Evolutionary conservation across 2,113 vertebrate genomes (phyloP), one percentile per base, ranked within the genome.

Genomic region (Antennarius striatus): DNA sequence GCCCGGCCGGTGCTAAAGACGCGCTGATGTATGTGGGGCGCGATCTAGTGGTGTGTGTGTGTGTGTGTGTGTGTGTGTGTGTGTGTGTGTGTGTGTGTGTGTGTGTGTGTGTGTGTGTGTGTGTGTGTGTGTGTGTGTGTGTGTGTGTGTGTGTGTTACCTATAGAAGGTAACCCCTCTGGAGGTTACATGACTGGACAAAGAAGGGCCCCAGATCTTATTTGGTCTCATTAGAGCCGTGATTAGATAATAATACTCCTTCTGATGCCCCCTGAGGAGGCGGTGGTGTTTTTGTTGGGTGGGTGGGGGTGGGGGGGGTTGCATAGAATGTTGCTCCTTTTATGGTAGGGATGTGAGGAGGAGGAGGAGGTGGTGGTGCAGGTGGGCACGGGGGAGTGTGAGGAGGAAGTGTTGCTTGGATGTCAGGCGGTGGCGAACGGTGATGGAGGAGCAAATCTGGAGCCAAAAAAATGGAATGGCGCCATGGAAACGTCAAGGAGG

Each of bases 1-100:
- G 82, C 77, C 73, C 58, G 79, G 71, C 83, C 86, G 74, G 77
- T 74, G 81, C 89, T 91, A 90, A 92, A 91, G 83, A 87, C 84
- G 86, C 79, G 82, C 90, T 89, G 88, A 88, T 88, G 22, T 22
- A 2, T 22, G 22, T 22, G 57, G 80, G 73, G 77, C n/a, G n/a
- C n/a, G n/a, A n/a, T n/a, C n/a, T n/a, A n/a, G n/a, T n/a, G n/a
- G 22, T 22, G 22, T 22, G 22, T 22, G 22, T 22, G 22, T 22
- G 22, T 88, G 91, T 93, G 90, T 93, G 84, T 89, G 59, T 78
- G 73, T 75, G 40, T 55, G 40, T 16, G 63, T 15, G n/a, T 32
- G 51, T 48, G 50, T 14, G 56, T 15, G 4, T 9, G 11, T 43
- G 56, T 46, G 46, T 36, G 46, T 36, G 22, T 22, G 22, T 22